Conservation (phyloP, 2,888 invertebrate genomes). For the Gibbula magus region DNA sequence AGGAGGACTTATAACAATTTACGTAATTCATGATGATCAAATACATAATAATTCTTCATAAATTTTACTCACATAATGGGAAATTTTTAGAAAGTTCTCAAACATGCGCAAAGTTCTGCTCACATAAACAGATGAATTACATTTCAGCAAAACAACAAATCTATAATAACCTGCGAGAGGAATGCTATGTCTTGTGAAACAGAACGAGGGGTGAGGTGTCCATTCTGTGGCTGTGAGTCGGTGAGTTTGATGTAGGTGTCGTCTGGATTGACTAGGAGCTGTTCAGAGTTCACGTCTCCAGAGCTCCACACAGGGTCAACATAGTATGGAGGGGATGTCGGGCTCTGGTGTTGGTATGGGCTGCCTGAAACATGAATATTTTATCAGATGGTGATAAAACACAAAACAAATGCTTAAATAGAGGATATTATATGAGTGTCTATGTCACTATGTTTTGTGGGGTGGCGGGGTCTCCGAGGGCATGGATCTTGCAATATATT, state of each 20-base stretch:
- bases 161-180: background rate
- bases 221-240: slow-evolving; percentile 11
- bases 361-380: slow-evolving; percentile 9
- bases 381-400: too few relatives aligned
- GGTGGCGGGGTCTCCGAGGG: slow-evolving; percentile 28
- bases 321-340: background rate
- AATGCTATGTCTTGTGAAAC: slow-evolving; percentile 20
- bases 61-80: too few relatives aligned
- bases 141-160: background rate
- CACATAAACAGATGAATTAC: too few relatives aligned
- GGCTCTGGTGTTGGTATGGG: slow-evolving; percentile 26
- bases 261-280: slow-evolving; percentile 45
- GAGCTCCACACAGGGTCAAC: slow-evolving; percentile 16
- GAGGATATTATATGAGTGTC: too few relatives aligned
- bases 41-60: too few relatives aligned
- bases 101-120: too few relatives aligned
- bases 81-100: too few relatives aligned
- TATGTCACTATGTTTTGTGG: too few relatives aligned
- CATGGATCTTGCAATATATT: too few relatives aligned
- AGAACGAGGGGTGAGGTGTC: background rate
- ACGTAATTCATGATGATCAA: too few relatives aligned
- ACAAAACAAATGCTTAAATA: too few relatives aligned
- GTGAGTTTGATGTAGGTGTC: slow-evolving; percentile 31
- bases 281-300: slow-evolving; percentile 29
- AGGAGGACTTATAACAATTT: too few relatives aligned